phyloP scores from a whole-genome alignment of 2,113 vertebrate genomes.

The Macheiramphus alcinus region DNA sequence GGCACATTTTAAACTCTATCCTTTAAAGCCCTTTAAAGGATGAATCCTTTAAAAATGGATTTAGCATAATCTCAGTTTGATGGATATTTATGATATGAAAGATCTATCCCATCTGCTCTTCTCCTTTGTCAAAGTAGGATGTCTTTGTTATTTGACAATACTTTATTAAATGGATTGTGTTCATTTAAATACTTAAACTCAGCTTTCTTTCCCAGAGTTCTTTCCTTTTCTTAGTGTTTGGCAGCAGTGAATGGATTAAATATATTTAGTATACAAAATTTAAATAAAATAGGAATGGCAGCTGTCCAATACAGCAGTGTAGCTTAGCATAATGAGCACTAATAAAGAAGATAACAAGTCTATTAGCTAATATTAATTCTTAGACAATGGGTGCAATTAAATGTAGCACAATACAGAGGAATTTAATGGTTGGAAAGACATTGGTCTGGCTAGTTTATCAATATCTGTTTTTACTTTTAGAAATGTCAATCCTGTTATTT shows the following conservation, averaged over 20 bases:
- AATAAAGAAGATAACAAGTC: conserved; percentile 36
- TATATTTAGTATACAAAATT: not conserved
- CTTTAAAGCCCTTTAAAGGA: not conserved
- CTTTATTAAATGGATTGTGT: not conserved
- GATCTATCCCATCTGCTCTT: not conserved
- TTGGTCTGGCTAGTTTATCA: not conserved
- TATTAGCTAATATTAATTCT: conserved; percentile 24
- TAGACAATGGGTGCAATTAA: not conserved
- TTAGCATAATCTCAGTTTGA: not conserved
- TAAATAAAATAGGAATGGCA: conserved; percentile 19
- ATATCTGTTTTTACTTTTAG: not conserved
- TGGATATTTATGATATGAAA: not conserved
- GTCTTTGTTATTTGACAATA: not conserved
- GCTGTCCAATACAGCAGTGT: not conserved
- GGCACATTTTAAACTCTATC: not conserved
- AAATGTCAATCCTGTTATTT: not conserved
- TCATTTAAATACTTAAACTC: not conserved
- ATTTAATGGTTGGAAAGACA: not conserved
- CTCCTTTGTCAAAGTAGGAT: not conserved
- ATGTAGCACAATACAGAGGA: not conserved
- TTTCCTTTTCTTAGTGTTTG: not conserved
- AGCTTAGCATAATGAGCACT: not conserved
- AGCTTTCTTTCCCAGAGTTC: not conserved
- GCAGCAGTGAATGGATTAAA: not conserved
- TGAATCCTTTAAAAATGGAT: not conserved